phyloP scores from a whole-genome alignment of 2,797 vertebrate species.

The Schizopygopsis malacanthus region DNA sequence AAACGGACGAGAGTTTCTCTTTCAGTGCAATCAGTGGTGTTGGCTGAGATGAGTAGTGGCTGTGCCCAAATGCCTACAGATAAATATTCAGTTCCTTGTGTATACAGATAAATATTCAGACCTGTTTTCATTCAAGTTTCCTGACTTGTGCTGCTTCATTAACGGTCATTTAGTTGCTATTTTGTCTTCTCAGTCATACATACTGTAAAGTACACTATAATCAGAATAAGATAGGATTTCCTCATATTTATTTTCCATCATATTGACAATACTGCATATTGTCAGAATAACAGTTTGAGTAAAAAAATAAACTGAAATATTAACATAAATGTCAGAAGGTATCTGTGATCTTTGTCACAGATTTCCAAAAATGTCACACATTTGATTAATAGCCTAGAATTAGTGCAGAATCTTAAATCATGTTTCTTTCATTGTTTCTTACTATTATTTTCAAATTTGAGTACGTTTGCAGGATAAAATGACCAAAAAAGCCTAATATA shows the following conservation, averaged over 20 bases:
- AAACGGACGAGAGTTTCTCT: not conserved
- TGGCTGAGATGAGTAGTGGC: not conserved
- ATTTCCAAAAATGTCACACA: not conserved
- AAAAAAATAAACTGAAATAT: not conserved
- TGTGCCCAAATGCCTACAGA: not conserved
- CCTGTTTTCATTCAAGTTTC: not conserved
- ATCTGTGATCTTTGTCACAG: not conserved
- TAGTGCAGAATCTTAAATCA: not conserved
- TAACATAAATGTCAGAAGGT: not conserved
- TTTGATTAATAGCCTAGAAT: not conserved
- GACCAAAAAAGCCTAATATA: too few relatives aligned
- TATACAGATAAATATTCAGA: not conserved
- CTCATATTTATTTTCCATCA: not conserved
- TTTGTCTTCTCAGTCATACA: not conserved
- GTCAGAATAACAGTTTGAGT: not conserved
- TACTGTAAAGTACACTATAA: not conserved
- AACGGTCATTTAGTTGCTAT: not conserved
- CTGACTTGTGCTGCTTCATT: not conserved
- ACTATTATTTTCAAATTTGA: too few relatives aligned
- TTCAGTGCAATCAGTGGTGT: not conserved
- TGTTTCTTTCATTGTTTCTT: not conserved
- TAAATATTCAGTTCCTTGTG: not conserved
- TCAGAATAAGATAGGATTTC: not conserved
- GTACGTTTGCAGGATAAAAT: too few relatives aligned
- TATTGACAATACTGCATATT: not conserved